These are phyloP conservation scores for Hydrotaea cyrtoneurina DNA, from an alignment of 2,888 invertebrate species.

Conservation along the genomic window DNA sequence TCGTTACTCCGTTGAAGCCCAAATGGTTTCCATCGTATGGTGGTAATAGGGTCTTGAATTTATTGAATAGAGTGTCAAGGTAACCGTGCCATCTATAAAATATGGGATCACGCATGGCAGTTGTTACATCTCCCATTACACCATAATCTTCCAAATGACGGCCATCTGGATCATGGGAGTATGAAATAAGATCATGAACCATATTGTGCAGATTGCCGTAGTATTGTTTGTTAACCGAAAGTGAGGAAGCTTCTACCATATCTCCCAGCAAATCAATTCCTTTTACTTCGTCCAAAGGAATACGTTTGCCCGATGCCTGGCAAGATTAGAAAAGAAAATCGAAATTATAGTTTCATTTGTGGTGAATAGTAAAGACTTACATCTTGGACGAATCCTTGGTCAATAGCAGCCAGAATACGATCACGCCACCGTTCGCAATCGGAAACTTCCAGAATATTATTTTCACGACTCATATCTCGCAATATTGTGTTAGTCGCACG, in stretches of 20 bases:
- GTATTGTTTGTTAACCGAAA: constrained; percentile 85
- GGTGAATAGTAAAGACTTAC: constrained; percentile 80
- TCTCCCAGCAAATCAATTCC: constrained; percentile 91
- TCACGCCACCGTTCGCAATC: constrained; percentile 89
- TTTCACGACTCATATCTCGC: constrained; percentile 85
- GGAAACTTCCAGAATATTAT: constrained; percentile 82
- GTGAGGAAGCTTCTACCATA: constrained; percentile 86
- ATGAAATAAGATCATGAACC: constrained; percentile 89
- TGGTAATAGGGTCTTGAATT: constrained; percentile 84
- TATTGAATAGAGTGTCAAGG: constrained; percentile 88
- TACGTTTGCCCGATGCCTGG: constrained; percentile 72
- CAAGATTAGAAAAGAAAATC: neutral
- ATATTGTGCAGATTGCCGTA: constrained; percentile 92
- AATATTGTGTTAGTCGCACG: constrained; percentile 84
- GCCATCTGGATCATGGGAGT: constrained; percentile 90
- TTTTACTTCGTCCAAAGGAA: constrained; percentile 79
- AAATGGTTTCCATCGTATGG: constrained; percentile 81
- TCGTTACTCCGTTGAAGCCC: constrained; percentile 70
- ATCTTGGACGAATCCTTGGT: constrained; percentile 84
- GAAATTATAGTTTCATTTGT: neutral
- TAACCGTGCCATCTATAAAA: constrained; percentile 93
- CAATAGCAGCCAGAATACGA: constrained; percentile 88
- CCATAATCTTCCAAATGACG: constrained; percentile 86
- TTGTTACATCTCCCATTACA: constrained; percentile 90
- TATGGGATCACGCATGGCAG: constrained; percentile 92